phyloP scores from a whole-genome alignment of 92 coral and sea anemone genomes.

The Muricea muricata region DNA sequence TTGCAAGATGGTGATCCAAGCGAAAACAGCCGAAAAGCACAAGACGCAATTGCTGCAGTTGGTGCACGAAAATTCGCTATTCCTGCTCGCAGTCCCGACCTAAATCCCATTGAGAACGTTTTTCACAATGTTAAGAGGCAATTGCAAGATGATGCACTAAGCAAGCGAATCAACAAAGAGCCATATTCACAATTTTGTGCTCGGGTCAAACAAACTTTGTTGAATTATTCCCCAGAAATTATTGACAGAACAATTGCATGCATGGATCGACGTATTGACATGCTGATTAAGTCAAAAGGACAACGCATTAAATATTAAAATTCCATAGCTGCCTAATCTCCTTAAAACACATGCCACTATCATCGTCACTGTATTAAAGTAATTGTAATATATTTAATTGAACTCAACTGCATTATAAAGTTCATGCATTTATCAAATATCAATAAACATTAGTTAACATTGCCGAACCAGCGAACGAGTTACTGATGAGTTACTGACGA shows the following conservation, averaged over 20 bases:
- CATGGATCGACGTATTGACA: constrained; percentile 15
- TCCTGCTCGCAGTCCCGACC: constrained; percentile 9
- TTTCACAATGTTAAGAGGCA: constrained; percentile 21
- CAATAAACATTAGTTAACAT: neutral
- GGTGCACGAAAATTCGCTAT: constrained; percentile 1
- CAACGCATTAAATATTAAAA: constrained; percentile 25
- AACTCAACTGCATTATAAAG: neutral
- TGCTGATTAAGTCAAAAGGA: constrained; percentile 30
- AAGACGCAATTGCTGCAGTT: neutral
- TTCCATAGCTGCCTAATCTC: no score
- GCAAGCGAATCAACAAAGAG: constrained; percentile 23
- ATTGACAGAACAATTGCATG: constrained; percentile 20
- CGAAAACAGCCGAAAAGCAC: constrained; percentile 22
- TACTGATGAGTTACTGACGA: neutral
- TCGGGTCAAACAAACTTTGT: constrained; percentile 11
- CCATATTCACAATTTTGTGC: constrained; percentile 7
- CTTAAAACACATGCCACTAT: no score
- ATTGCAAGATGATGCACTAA: constrained; percentile 24
- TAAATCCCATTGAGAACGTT: constrained; percentile 12
- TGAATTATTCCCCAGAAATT: neutral
- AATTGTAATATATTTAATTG: no score
- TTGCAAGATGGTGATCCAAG: constrained; percentile 10
- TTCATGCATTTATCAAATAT: neutral
- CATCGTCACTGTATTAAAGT: no score
- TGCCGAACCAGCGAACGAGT: no score